Evolutionary conservation across 2,797 vertebrate genomes (phyloP), one percentile per base, ranked within the genome.

Genomic region (Siniperca scherzeri): DNA sequence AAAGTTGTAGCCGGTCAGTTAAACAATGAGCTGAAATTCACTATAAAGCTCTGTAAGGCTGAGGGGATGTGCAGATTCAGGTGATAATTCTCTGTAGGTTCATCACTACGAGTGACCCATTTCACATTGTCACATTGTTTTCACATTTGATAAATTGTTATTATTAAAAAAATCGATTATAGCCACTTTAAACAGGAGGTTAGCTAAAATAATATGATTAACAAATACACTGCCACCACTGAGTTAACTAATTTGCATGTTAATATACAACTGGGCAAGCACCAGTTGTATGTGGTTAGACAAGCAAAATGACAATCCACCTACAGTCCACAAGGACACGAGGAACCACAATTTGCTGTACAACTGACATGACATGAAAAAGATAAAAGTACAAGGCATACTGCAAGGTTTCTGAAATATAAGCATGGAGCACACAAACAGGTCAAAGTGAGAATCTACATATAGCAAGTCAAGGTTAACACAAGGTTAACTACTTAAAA

Each of bases 361-460:
- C 22, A 52, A 59, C 16, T 56, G 70, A 77, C n/a, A 36, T 36
- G 36, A 36, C 36, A 7, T 69, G 14, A 44, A 56, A 68, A 48
- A 60, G 19, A 56, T 3, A 13, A 2, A 38, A 36, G 16, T 50
- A n/a, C 5, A 27, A 14, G 7, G 36, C 25, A 14, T 22, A 50
- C 5, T 9, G 19, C 56, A 40, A 10, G 12, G 60, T 52, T 62
- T 78, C 64, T 78, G 25, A 71, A 42, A 71, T 52, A 40, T 44
- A 71, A 76, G 57, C 77, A 50, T 36, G 50, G 25, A 55, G 25
- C 13, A 38, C 27, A 74, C 22, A 70, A 66, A 61, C 67, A 81
- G 46, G 60, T 71, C 42, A 70, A 46, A 46, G 55, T 74, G 61
- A 36, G 12, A 74, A 71, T 83, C 78, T 73, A 74, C 75, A 77